A percentile compares a stretch with the other conserved stretches of the same genome.
phyloP scores from a whole-genome alignment of 2,888 invertebrate species.

The Corythucha ciliata region DNA sequence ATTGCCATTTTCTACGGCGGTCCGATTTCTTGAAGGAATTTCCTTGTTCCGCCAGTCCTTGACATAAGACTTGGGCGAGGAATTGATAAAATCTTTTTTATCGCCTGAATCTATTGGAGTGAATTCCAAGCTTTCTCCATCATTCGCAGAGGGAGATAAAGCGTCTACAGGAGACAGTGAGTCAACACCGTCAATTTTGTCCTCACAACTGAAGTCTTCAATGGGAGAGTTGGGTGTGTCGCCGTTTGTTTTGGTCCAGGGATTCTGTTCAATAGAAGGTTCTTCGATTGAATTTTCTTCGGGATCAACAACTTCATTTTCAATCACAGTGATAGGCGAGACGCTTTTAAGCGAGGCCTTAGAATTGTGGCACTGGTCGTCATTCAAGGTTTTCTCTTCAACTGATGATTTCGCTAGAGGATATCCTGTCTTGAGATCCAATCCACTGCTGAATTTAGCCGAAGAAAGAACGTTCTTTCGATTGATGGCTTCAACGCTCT shows the following conservation, averaged over 20 bases:
- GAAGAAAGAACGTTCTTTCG: slow-evolving; percentile 79
- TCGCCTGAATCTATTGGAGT: slow-evolving; percentile 1
- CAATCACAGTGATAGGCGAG: slow-evolving; percentile 18
- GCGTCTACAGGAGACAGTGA: too few relatives aligned
- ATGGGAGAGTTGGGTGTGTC: too few relatives aligned
- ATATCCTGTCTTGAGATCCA: slow-evolving; percentile 51
- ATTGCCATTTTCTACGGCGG: too few relatives aligned
- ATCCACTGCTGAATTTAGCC: slow-evolving; percentile 73
- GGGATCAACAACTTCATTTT: slow-evolving; percentile 19
- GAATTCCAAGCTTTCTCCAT: slow-evolving; percentile 1
- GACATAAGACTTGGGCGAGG: slow-evolving; percentile 13
- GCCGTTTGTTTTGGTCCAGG: not conserved
- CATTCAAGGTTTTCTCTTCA: not conserved
- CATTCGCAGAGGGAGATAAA: too few relatives aligned
- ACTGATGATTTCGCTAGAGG: not conserved
- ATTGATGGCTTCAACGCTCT: slow-evolving; percentile 74
- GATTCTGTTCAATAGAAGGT: slow-evolving; percentile 7
- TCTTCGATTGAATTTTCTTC: too few relatives aligned
- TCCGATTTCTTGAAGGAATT: not conserved
- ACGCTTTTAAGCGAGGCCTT: slow-evolving; percentile 5
- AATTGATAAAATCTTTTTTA: slow-evolving; percentile 7
- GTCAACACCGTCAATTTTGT: not conserved
- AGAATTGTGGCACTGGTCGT: not conserved
- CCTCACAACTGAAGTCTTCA: not conserved
- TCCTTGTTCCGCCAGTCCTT: slow-evolving; percentile 23